Evolutionary conservation across 2,888 invertebrate species (phyloP), one percentile per base, ranked within the genome.

Genomic region (Lithophane ornitopus): DNA sequence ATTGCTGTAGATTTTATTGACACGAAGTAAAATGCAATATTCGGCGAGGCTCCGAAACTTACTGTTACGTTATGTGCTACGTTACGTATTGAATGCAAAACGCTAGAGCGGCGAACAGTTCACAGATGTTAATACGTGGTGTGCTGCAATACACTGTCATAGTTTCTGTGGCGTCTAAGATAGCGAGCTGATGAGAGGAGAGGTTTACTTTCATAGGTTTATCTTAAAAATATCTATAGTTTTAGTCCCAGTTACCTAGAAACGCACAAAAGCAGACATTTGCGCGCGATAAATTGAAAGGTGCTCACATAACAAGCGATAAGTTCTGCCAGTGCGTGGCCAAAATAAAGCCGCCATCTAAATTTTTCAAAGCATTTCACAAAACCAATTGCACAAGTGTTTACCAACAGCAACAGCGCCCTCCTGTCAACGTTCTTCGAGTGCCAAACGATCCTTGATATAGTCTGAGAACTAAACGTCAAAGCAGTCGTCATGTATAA

Each of bases 11-110:
- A 81, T 81, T 81, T 76, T 82, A 82, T 70, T 72, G 79, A 78
- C 70, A 73, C 67, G 61, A 69, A 44, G 69, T 72, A 86, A 82
- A 86, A 86, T 58, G 58, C 82, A 83, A 78, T 83, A 83, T 86
- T 66, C 65, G 44, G 44, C 56, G 82, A 39, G 49, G 82, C 86
- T 61, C 67, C 58, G 46, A 82, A 82, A 76, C 63, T 54, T 41
- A 70, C 76, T 41, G 70, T 59, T 63, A 59, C 67, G 26, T 44
- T 34, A 12, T 9, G 34, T 26, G 58, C 62, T 65, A 4, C 26
- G 46, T 46, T 46, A 34, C 41, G 46, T 68, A 56, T 68, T 67
- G 66, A 75, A 81, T 63, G 83, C 39, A 41, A 65, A 65, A 34
- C 14, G 56, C 39, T 69, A n/a, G 65, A 14, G 39, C 28, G 73